Evolutionary conservation across 2,113 vertebrate genomes (phyloP).

Genomic region (Tyrannus savana): DNA sequence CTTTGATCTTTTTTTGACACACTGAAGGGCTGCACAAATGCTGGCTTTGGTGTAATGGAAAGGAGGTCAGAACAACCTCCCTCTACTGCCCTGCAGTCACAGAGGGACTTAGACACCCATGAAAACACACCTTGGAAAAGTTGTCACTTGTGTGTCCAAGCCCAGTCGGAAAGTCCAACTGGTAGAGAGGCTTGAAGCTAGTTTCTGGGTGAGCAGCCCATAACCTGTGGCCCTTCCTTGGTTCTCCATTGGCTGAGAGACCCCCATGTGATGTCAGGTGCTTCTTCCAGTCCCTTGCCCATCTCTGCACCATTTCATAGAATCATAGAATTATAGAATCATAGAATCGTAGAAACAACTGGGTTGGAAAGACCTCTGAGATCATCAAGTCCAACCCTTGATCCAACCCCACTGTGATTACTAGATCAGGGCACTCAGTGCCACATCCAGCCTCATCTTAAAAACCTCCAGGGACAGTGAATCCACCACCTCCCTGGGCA

Average conservation of each 20-base stretch:
- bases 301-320: not conserved
- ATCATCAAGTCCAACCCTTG: too few species aligned
- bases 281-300: not conserved
- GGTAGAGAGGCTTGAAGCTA: not conserved
- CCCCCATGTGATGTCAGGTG: accelerated
- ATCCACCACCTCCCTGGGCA: too few species aligned
- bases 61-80: not conserved
- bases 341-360: too few species aligned
- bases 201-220: not conserved
- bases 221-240: not conserved
- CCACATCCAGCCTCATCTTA: too few species aligned
- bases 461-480: too few species aligned
- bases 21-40: not conserved
- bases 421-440: too few species aligned
- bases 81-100: not conserved
- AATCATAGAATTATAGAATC: too few species aligned
- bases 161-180: not conserved
- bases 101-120: not conserved
- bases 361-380: too few species aligned
- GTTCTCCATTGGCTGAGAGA: not conserved
- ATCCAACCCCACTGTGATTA: too few species aligned
- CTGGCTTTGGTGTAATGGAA: not conserved
- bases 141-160: not conserved
- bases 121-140: not conserved
- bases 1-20: not conserved